phyloP scores from a whole-genome alignment of 2,888 invertebrate genomes.

The Adelphocoris suturalis region DNA sequence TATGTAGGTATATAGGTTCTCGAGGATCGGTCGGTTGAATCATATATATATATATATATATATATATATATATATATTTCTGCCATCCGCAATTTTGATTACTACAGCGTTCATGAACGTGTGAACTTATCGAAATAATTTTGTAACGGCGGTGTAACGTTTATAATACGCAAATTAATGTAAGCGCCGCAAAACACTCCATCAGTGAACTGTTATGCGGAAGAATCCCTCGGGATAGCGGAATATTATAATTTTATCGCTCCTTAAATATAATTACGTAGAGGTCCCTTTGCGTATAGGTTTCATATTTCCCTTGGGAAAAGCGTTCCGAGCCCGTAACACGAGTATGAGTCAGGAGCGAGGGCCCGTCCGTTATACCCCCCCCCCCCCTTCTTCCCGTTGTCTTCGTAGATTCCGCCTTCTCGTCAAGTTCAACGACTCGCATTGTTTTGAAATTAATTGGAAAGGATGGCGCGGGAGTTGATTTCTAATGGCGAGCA shows the following conservation, averaged over 20 bases:
- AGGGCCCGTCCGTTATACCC: not conserved
- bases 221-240: not conserved
- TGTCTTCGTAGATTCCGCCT: not conserved
- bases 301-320: slow-evolving; percentile 42
- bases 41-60: no score
- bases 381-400: not conserved
- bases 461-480: slow-evolving; percentile 2
- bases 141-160: no score
- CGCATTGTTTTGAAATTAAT: slow-evolving; percentile 13
- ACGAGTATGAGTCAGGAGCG: not conserved
- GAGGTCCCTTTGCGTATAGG: not conserved
- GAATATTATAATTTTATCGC: slow-evolving; percentile 14
- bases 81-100: no score
- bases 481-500: not conserved
- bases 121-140: no score
- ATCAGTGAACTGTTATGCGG: not conserved
- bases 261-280: not conserved
- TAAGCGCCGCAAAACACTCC: not conserved
- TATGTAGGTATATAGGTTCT: no score
- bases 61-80: no score
- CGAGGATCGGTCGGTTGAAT: no score
- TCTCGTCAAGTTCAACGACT: slow-evolving; percentile 25
- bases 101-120: no score
- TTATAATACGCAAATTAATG: no score
- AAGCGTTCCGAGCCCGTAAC: not conserved